A percentile compares a stretch with the other conserved stretches of the same genome.
phyloP scores from a whole-genome alignment of 2,797 vertebrate species.

The Myiotriccus ornatus region DNA sequence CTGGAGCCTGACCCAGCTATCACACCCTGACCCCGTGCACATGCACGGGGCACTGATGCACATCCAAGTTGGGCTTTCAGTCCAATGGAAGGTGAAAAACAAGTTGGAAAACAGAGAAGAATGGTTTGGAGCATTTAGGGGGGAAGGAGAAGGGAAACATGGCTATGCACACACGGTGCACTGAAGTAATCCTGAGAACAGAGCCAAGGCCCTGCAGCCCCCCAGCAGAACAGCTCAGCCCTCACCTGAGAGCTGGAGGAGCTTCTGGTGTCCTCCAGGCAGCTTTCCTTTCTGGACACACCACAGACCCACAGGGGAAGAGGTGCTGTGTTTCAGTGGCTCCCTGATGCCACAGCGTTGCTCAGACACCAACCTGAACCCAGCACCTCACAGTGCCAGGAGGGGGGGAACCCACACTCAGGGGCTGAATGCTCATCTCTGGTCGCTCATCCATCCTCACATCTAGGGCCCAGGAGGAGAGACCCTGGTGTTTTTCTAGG shows the following conservation, averaged over 20 bases:
- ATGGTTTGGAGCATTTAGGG: neutral
- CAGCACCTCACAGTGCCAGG: rapidly evolving
- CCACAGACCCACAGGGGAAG: neutral
- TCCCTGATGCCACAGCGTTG: neutral
- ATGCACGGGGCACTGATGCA: rapidly evolving
- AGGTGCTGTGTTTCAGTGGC: neutral
- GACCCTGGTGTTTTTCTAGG: neutral
- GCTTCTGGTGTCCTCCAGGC: neutral
- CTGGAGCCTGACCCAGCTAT: neutral
- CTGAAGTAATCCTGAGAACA: neutral
- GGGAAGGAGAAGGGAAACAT: neutral
- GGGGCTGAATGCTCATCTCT: neutral
- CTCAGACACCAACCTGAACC: neutral
- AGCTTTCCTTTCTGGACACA: neutral
- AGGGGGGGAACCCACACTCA: neutral
- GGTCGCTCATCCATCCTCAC: neutral
- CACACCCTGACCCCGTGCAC: neutral
- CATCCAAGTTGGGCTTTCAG: neutral
- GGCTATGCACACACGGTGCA: rapidly evolving
- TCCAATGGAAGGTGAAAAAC: neutral
- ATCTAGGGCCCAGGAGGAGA: neutral
- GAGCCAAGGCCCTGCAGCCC: neutral
- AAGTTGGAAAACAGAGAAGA: neutral
- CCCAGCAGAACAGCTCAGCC: neutral
- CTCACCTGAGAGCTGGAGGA: neutral